Base-by-base conservation (phyloP, 2,797 vertebrate species). In the Leptoclinus maculatus region DNA sequence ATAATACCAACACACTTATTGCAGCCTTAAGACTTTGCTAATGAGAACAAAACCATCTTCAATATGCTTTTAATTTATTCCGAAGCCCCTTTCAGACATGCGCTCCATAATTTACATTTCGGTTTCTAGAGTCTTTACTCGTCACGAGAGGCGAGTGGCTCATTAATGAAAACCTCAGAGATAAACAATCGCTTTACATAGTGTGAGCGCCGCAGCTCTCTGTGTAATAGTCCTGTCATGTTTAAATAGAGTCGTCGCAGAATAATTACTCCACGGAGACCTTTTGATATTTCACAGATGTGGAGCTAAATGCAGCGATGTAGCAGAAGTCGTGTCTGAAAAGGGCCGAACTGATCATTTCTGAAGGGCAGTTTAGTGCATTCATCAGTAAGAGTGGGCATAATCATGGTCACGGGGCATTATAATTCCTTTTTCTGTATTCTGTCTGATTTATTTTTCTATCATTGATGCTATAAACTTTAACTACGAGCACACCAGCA, bases 401-500 rank as follows among this genome's bases (percentile, higher is more conserved):
- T 16, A 29, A 39, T 59, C 32, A 34, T 23, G 10, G n/a, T 63
- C 39, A 64, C 59, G 66, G 66, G 53, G 76, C 78, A 76, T 88
- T 87, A 63, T 41, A 43, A 11, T 27, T 62, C 25, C n/a, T 16
- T 38, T 5, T 34, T 49, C 34, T 51, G 21, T 56, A 8, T 68
- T 27, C 14, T 29, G 16, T 25, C 19, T 8, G 64, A 38, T 25
- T 9, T n/a, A 0, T 39, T 39, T 66, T 51, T 41, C 6, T 2
- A 39, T 9, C 32, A 5, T 79, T 69, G 17, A 57, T 71, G 39
- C 5, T 72, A 17, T 25, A 5, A 75, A 51, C 49, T 4, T 74
- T 60, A 53, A 57, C 23, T 63, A 29, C 9, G 56, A 78, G 29
- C 32, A n/a, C 63, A 67, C 14, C 83, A 80, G 78, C 74, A 19